Evolutionary conservation across 2,888 invertebrate species (phyloP).

Genomic region (Euzophera pinguis): DNA sequence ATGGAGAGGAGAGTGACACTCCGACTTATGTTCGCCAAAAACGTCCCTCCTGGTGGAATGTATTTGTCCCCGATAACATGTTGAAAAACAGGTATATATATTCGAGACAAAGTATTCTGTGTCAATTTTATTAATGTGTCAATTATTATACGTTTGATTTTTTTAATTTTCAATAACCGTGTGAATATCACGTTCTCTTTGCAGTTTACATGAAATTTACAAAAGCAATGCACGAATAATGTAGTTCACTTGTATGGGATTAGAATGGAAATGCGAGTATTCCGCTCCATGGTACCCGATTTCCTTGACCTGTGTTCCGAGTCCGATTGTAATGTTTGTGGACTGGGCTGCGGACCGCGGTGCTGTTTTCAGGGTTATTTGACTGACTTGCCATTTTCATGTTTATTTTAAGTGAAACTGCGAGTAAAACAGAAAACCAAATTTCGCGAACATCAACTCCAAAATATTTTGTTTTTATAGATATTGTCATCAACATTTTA

Average conservation of each 20-base stretch:
- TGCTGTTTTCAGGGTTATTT: constrained; percentile 41
- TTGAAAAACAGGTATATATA: constrained; percentile 82
- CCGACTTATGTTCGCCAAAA: constrained; percentile 82
- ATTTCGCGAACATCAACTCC: no score
- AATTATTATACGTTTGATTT: not conserved
- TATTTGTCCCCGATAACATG: constrained; percentile 89
- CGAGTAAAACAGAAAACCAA: not conserved
- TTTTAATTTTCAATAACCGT: not conserved
- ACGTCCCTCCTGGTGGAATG: constrained; percentile 93
- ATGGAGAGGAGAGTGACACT: constrained; percentile 58
- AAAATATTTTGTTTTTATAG: no score
- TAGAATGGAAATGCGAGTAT: constrained; percentile 51
- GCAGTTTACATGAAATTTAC: constrained; percentile 21
- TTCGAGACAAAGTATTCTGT: not conserved
- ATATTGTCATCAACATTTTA: no score
- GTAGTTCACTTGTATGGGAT: constrained; percentile 42
- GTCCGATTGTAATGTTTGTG: constrained; percentile 53
- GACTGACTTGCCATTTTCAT: constrained; percentile 10
- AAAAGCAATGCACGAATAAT: constrained; percentile 37
- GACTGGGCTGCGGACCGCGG: no score
- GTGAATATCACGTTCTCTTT: not conserved
- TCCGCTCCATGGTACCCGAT: constrained; percentile 51
- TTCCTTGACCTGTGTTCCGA: constrained; percentile 60
- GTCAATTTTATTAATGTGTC: not conserved
- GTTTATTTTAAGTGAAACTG: not conserved